Base-by-base conservation (phyloP, 2,888 invertebrate genomes). In the Alentia gelatinosa region DNA sequence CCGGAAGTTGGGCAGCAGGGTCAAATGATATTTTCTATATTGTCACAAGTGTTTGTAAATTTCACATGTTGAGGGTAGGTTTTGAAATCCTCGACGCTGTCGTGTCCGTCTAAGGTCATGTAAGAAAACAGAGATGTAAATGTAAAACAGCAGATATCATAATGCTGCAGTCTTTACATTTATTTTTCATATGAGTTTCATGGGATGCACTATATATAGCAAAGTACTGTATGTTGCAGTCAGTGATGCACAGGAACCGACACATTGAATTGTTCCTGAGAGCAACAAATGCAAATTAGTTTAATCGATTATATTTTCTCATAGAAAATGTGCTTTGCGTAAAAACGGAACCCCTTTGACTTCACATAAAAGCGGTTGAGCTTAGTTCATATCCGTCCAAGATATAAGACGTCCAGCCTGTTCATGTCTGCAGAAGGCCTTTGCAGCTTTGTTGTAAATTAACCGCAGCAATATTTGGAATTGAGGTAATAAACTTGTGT, bases 11-110 rank as follows among this genome's bases (percentile, higher is more conserved):
- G 23, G 5, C 26, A 26, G 79, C 79, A 39, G 79, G 39, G 79
- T 79, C 79, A 79, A 79, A 79, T 79, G 79, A 79, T 79, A 79
- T 79, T 79, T 79, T 37, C 79, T 37, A 79, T 35, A 79, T 79
- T 35, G 35, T 79, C 37, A 35, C 79, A 37, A 5, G 0, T 79
- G 23, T 68, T 12, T 79, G 79, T 35, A 35, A 79, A 23, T 23
- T 33, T 74, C 12, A 15, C 63, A 74, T 23, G 7, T 7, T 33
- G 35, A 33, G 74, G 47, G 47, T 42, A 12, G 9, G 7, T 47
- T 47, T n/a, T n/a, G n/a, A n/a, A n/a, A n/a, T n/a, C n/a, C n/a
- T n/a, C n/a, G n/a, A n/a, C n/a, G n/a, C n/a, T n/a, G n/a, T n/a
- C n/a, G n/a, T n/a, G n/a, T n/a, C n/a, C n/a, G n/a, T n/a, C n/a